These are phyloP conservation scores for Erpornis zantholeuca DNA, from an alignment of 2,113 vertebrate genomes.

Conservation along the genomic window DNA sequence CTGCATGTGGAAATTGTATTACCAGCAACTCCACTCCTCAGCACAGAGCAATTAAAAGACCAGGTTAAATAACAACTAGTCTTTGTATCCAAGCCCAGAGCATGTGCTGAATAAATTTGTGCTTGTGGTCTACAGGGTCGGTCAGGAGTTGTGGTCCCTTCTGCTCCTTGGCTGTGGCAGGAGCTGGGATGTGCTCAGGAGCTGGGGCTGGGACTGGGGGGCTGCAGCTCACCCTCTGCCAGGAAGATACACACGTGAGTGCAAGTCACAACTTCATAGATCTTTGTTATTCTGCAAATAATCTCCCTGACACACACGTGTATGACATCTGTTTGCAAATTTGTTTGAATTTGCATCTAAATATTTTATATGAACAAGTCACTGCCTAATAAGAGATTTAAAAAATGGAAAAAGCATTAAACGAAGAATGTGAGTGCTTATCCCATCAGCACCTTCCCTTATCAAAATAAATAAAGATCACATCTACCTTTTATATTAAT, in stretches of 20 bases:
- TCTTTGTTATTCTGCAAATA: not conserved
- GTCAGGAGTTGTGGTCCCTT: not conserved
- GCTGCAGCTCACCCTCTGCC: not conserved
- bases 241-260: not conserved
- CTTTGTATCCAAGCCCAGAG: not conserved
- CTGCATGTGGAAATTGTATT: not conserved
- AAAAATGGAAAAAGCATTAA: not conserved
- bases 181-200: not conserved
- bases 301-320: not conserved
- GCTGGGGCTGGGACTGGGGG: not conserved
- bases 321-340: not conserved
- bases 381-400: not conserved
- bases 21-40: not conserved
- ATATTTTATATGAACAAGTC: not conserved
- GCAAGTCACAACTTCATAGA: not conserved
- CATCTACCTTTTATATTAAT: constrained; percentile 53
- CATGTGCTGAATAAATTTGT: not conserved
- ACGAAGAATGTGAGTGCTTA: not conserved
- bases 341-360: not conserved
- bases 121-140: rapidly evolving
- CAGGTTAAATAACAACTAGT: not conserved
- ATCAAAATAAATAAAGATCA: not conserved
- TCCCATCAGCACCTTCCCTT: not conserved
- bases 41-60: not conserved
- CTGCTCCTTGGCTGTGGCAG: not conserved